These are phyloP conservation scores for Benthosema pterotum DNA, from an alignment of 2,797 vertebrate genomes.

Conservation along the genomic window DNA sequence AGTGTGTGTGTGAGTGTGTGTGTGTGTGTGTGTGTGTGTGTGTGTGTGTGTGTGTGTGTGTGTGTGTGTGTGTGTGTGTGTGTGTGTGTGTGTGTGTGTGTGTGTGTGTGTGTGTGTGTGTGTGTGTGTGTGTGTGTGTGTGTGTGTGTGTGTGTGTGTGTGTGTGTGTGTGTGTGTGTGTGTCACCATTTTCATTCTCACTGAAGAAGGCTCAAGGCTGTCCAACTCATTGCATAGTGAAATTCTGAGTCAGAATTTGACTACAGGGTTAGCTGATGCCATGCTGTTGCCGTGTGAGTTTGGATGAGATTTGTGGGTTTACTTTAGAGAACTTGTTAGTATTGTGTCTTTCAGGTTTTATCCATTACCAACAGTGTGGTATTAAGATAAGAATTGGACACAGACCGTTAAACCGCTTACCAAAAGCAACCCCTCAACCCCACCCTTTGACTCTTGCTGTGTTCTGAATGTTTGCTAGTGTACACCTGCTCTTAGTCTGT, in stretches of 20 bases:
- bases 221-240: neutral
- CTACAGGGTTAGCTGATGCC: neutral
- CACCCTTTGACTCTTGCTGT: constrained; percentile 36
- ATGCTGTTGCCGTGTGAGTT: constrained; percentile 6
- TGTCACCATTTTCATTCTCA: too few relatives aligned
- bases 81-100: too few relatives aligned
- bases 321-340: constrained; percentile 18
- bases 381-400: constrained; percentile 46
- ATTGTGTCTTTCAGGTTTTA: constrained; percentile 13
- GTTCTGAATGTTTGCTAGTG: neutral
- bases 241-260: neutral
- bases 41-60: too few relatives aligned
- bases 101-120: too few relatives aligned
- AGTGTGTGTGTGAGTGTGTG: too few relatives aligned
- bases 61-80: too few relatives aligned
- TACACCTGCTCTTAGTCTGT: constrained; percentile 5
- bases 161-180: too few relatives aligned
- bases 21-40: too few relatives aligned
- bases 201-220: too few relatives aligned
- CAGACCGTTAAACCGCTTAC: constrained; percentile 49
- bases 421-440: constrained; percentile 37
- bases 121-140: too few relatives aligned
- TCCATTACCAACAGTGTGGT: constrained; percentile 7
- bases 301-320: constrained; percentile 14
- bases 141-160: too few relatives aligned